Evolutionary conservation across 2,888 invertebrate genomes (phyloP), one percentile per base, ranked within the genome.

Genomic region (Rhyacophila evoluta): DNA sequence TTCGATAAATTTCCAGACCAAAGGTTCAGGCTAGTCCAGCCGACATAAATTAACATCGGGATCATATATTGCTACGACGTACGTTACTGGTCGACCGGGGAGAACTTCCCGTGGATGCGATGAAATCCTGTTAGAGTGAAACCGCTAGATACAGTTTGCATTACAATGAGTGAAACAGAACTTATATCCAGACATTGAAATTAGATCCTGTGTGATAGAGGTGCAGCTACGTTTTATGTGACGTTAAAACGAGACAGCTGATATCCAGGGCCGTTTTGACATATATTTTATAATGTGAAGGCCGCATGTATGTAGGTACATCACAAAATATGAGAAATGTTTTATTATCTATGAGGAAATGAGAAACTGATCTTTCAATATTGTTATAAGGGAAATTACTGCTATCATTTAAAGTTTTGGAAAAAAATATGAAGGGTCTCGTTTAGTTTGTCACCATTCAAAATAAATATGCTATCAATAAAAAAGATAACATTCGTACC

Each of bases 41-140:
- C 10, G 15, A 19, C 19, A 25, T 25, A 4, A 11, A 12, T n/a
- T 33, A 37, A 25, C 74, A 36, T 36, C 55, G 25, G 25, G 25
- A 29, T 2, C n/a, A n/a, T n/a, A n/a, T n/a, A n/a, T n/a, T n/a
- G n/a, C n/a, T n/a, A n/a, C 37, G 74, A 19, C 68, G 33, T 67
- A 41, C 41, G 28, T 55, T 68, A n/a, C 29, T 5, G 12, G 36
- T 5, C 8, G 36, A 19, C 55, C 25, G 19, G 55, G 55, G 55
- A 19, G 8, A 12, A 38, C 68, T 33, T 67, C 68, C 68, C 74
- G 68, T 6, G 68, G 39, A 33, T 67, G 33, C 67, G n/a, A 39
- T 8, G 25, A 10, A 41, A 39, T 76, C 76, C 76, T 76, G 70
- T 28, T 33, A 27, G 39, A 76, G 36, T 29, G 33, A 71, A 71